Evolutionary conservation across 2,797 vertebrate genomes (phyloP).

Genomic region (Myotis daubentonii): DNA sequence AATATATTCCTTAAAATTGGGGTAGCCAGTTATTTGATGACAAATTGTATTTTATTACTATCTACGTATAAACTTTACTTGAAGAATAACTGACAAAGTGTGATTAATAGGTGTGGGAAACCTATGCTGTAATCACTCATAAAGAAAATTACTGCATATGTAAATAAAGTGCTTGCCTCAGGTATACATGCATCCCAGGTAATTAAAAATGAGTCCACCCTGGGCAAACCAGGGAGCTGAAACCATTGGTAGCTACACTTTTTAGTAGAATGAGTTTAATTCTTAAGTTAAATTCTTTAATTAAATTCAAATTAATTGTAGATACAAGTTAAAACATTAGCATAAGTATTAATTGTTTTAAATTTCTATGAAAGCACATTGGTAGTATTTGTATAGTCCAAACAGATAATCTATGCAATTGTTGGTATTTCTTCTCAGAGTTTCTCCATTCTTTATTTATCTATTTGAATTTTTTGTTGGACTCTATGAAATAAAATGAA

Average conservation of each 20-base stretch:
- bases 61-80: slow-evolving; percentile 13
- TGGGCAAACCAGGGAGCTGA: not conserved
- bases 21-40: not conserved
- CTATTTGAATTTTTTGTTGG: slow-evolving; percentile 41
- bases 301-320: no score
- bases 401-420: not conserved
- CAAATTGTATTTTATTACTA: not conserved
- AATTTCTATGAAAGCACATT: slow-evolving; percentile 20
- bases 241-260: not conserved
- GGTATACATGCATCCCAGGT: not conserved
- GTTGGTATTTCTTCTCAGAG: slow-evolving; percentile 15
- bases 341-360: slow-evolving; percentile 16
- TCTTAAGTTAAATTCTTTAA: not conserved
- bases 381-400: not conserved
- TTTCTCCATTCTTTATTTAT: not conserved
- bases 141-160: not conserved
- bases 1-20: slow-evolving; percentile 28
- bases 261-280: slow-evolving; percentile 48
- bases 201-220: slow-evolving; percentile 22
- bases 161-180: not conserved
- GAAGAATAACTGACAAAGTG: slow-evolving; percentile 42
- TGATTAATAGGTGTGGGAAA: slow-evolving; percentile 27
- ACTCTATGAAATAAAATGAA: slow-evolving; percentile 13
- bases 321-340: not conserved
- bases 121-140: not conserved